Evolutionary conservation across 2,797 vertebrate species (phyloP), one percentile per base, ranked within the genome.

Genomic region (Pelochelys cantorii): DNA sequence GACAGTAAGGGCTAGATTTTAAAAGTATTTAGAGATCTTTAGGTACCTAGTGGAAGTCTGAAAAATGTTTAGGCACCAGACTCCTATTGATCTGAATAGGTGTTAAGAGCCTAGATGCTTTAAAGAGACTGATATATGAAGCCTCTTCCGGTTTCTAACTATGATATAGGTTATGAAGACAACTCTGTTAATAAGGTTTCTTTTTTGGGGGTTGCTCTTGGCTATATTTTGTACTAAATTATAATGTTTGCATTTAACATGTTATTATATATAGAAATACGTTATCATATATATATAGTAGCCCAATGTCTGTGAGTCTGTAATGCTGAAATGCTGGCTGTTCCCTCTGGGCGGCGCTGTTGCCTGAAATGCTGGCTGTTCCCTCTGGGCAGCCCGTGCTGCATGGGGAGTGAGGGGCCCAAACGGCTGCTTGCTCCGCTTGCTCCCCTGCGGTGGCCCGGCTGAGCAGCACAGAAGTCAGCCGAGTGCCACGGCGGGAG

Each of bases 161-260:
- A 34, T 75, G 65, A 85, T 34, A 42, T 17, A 18, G 31, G 5
- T 75, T 29, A 9, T 29, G 17, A 56, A 29, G 42, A 29, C 48
- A 3, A 23, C 7, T 29, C 37, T 71, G 56, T 42, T 22, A 62
- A 23, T 1, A 27, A 65, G 25, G 2, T 0, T 12, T 29, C 59
- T 57, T 60, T 18, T 62, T 77, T 2, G 42, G 42, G 53, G 52
- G 52, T 3, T 31, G 2, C 8, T 37, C 54, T 31, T 23, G 42
- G 68, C 9, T 8, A 0, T 17, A 53, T 12, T 56, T 77, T 15
- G 31, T 34, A 9, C n/a, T 22, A 25, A 12, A 62, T 18, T 84
- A 48, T 48, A 48, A 31, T 59, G 1, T 42, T n/a, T n/a, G 68
- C 42, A 31, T 53, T 74, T 57, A 37, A 3, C 1, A 4, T 0